A percentile compares a stretch with the other conserved stretches of the same genome.
phyloP scores from a whole-genome alignment of 2,888 invertebrate genomes.

The Neria commutata region DNA sequence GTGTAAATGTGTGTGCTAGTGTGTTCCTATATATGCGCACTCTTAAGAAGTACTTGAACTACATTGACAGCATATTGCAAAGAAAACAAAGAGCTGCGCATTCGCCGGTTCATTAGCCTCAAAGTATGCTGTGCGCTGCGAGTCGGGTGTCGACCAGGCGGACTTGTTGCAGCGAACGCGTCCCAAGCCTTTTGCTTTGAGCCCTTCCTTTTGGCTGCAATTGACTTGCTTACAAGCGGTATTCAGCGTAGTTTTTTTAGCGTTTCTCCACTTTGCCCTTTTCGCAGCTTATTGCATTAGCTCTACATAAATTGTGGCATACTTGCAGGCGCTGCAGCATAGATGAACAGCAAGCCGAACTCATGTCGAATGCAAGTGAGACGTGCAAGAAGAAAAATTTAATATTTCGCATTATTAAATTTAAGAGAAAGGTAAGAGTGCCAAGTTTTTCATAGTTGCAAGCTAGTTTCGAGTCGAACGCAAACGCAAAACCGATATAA shows the following conservation, averaged over 20 bases:
- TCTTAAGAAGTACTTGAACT: not conserved
- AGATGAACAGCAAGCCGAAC: slow-evolving; percentile 54
- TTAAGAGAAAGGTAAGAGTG: slow-evolving; percentile 49
- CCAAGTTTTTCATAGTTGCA: no score
- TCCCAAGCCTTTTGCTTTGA: no score
- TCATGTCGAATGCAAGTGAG: slow-evolving; percentile 49
- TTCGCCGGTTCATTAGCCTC: slow-evolving; percentile 48
- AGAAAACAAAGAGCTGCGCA: not conserved
- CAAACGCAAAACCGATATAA: no score
- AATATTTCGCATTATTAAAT: slow-evolving; percentile 53
- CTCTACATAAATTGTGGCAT: slow-evolving; percentile 9
- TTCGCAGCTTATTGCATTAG: slow-evolving; percentile 10
- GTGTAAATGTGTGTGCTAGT: not conserved
- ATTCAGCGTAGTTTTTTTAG: slow-evolving; percentile 7
- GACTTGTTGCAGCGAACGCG: not conserved
- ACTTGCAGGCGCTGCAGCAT: slow-evolving; percentile 43
- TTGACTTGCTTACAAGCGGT: slow-evolving; percentile 13
- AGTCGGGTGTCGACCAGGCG: slow-evolving; percentile 35
- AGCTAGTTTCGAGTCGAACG: no score
- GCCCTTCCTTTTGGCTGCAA: slow-evolving; percentile 2
- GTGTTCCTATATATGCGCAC: not conserved
- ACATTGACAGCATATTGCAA: not conserved
- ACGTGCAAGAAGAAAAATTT: slow-evolving; percentile 32
- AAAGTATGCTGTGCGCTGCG: slow-evolving; percentile 43
- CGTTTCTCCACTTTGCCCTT: slow-evolving; percentile 13